These are phyloP conservation scores for Pasiphila rectangulata DNA, from an alignment of 2,888 invertebrate species.

Conservation along the genomic window DNA sequence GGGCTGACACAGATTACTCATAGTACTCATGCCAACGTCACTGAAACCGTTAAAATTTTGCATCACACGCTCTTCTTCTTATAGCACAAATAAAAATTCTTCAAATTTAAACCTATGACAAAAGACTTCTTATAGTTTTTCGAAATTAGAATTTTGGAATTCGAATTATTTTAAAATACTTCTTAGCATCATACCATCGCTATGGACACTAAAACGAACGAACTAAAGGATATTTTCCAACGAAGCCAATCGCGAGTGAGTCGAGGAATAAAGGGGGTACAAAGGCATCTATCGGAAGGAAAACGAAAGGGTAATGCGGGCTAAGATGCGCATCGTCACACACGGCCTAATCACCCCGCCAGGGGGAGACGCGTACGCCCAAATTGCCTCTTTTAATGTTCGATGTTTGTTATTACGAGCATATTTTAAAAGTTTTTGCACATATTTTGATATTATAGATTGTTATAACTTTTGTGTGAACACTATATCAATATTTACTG, in stretches of 20 bases:
- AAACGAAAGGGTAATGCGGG: conserved; percentile 81
- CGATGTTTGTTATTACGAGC: conserved; percentile 19
- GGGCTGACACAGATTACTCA: conserved; percentile 27
- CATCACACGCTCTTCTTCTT: too few relatives aligned
- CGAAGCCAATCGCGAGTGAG: conserved; percentile 3
- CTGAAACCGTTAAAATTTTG: not conserved
- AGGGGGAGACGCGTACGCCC: conserved; percentile 70
- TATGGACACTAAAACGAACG: not conserved
- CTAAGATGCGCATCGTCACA: conserved; percentile 81
- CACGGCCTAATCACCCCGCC: conserved; percentile 77
- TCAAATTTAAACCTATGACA: too few relatives aligned
- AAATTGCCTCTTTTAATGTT: conserved; percentile 61
- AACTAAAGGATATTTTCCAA: conserved; percentile 12
- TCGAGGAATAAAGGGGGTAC: conserved; percentile 36
- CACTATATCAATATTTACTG: too few relatives aligned
- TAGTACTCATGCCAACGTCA: not conserved
- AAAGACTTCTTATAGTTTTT: not conserved
- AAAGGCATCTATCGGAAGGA: conserved; percentile 80
- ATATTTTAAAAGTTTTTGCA: not conserved
- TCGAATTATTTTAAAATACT: not conserved
- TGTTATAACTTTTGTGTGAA: not conserved
- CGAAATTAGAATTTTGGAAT: not conserved
- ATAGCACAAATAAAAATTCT: too few relatives aligned
- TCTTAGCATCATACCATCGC: not conserved
- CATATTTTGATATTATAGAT: not conserved